Evolutionary conservation across 1,140 invertebrate genomes (phyloP).

Genomic region (Phortica variegata): DNA sequence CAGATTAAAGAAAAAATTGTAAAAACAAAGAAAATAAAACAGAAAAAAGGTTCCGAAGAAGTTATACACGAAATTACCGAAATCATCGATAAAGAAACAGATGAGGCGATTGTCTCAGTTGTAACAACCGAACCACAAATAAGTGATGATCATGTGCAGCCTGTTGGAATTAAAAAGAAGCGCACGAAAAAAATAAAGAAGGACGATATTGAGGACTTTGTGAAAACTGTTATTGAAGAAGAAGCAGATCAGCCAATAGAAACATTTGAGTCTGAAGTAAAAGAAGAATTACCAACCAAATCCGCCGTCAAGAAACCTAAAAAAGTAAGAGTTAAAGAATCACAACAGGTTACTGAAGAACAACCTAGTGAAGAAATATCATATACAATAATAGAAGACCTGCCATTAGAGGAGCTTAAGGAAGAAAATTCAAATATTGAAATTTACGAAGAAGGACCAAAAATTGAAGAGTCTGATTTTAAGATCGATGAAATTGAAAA

Average conservation of each 20-base stretch:
- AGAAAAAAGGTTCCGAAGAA: slow-evolving; percentile 35
- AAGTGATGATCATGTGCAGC: slow-evolving; percentile 26
- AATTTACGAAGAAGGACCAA: background rate
- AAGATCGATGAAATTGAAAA: background rate
- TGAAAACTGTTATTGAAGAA: slow-evolving; percentile 34
- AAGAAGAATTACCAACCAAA: too few relatives aligned
- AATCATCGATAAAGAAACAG: slow-evolving; percentile 49
- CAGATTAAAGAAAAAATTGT: slow-evolving; percentile 38
- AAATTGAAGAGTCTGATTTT: background rate
- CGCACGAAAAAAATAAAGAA: slow-evolving; percentile 41
- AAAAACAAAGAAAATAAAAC: slow-evolving; percentile 49
- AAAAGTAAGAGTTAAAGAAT: slow-evolving; percentile 24
- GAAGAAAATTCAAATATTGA: slow-evolving; percentile 3
- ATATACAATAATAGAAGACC: background rate
- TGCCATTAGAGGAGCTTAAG: background rate
- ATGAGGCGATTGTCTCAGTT: slow-evolving; percentile 40
- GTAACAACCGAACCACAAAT: slow-evolving; percentile 33
- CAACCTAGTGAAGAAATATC: slow-evolving; percentile 13
- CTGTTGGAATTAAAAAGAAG: slow-evolving; percentile 31
- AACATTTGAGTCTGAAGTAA: slow-evolving; percentile 16
- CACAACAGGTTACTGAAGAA: slow-evolving; percentile 15
- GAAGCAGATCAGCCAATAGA: slow-evolving; percentile 9
- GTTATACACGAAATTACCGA: slow-evolving; percentile 39
- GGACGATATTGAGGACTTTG: slow-evolving; percentile 38
- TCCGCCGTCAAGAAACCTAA: slow-evolving; percentile 52